phyloP scores from a whole-genome alignment of 2,113 vertebrate species.

The Bettongia penicillata region DNA sequence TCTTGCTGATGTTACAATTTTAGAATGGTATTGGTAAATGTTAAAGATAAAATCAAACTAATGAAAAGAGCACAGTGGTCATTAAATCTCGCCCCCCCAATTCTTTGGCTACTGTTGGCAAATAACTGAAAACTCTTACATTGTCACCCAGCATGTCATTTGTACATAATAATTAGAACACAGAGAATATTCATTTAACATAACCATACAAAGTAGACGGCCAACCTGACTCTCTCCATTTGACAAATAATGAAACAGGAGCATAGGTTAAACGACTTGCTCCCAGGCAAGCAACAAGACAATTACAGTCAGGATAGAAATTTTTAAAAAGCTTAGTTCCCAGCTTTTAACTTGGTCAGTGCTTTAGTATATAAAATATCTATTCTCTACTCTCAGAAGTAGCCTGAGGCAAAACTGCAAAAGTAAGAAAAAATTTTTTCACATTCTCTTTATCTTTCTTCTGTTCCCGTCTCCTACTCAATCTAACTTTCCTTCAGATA shows the following conservation, averaged over 20 bases:
- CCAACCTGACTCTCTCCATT: neutral
- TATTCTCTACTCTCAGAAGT: neutral
- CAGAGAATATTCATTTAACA: neutral
- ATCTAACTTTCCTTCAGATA: neutral
- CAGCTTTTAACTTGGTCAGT: neutral
- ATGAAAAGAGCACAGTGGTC: neutral
- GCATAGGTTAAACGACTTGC: neutral
- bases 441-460: neutral
- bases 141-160: neutral
- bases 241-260: neutral
- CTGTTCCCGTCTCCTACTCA: neutral
- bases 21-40: neutral
- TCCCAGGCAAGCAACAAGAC: neutral
- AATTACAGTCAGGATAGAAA: neutral
- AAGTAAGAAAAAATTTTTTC: neutral
- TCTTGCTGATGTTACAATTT: neutral
- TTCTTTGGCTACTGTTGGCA: neutral
- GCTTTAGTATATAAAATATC: neutral
- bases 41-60: neutral
- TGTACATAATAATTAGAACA: neutral
- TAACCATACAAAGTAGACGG: neutral
- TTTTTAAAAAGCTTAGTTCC: neutral
- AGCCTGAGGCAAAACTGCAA: neutral
- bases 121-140: neutral
- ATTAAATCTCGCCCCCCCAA: neutral